A percentile compares a stretch with the other conserved stretches of the same genome.
Conservation (phyloP, 2,113 vertebrate species). For the Tetraodon nigroviridis region DNA sequence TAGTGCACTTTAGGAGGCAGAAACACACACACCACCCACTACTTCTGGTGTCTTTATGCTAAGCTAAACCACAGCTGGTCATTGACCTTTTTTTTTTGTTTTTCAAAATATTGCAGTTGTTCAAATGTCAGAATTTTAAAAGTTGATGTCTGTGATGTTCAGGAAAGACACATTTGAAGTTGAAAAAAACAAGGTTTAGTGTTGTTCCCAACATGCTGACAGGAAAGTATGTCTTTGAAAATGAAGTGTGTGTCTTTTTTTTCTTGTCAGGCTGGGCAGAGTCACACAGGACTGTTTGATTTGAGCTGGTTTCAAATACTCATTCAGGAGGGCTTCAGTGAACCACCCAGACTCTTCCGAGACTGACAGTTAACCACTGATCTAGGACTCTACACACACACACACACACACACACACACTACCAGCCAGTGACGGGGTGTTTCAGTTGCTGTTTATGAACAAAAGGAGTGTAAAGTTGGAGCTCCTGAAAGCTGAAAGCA, state of each 20-base stretch:
- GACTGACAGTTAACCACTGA: conserved; percentile 2
- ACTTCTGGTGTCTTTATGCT: neutral
- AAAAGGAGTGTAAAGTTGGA: neutral
- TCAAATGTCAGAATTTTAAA: too few species aligned
- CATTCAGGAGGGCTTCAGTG: conserved; percentile 1
- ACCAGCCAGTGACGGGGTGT: neutral
- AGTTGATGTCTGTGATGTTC: neutral
- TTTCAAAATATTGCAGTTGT: conserved; percentile 1
- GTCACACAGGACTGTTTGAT: conserved; percentile 23
- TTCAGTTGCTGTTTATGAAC: neutral
- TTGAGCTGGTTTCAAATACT: conserved; percentile 51
- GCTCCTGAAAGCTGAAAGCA: neutral
- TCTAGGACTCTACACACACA: neutral
- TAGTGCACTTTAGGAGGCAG: neutral
- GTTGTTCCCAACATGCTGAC: neutral
- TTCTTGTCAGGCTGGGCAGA: neutral
- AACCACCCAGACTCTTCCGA: neutral
- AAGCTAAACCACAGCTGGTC: neutral
- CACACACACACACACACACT: neutral
- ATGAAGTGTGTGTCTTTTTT: neutral
- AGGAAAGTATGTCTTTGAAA: neutral
- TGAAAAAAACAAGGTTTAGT: neutral
- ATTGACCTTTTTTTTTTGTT: neutral
- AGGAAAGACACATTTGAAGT: neutral
- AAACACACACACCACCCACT: neutral